Base-by-base conservation (phyloP, 2,888 invertebrate genomes). In the Drosophila parthenogenetica region DNA sequence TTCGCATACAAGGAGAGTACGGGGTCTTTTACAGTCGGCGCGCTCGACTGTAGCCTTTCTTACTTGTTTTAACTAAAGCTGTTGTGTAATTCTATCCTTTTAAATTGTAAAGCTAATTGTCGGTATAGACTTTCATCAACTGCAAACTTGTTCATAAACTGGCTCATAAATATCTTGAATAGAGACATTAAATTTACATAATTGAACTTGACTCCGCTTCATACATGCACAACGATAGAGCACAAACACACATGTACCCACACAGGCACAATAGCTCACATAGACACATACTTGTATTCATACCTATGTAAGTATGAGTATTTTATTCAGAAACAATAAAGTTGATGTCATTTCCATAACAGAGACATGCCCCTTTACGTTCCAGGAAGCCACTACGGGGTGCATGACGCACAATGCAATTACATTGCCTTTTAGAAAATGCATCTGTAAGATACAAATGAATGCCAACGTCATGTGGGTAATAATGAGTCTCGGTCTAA, bases 311-410 rank as follows among this genome's bases (percentile, higher is more conserved):
- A 10, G 37, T 59, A 43, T 19, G 35, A 43, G 53, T 43, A 67
- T 66, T 69, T 60, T 61, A 74, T 77, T 66, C 62, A 65, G 65
- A 81, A 78, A 79, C 79, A 81, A 79, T 81, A 75, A 75, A 69
- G 69, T 69, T 72, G 67, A 60, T 75, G 69, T 74, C 81, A 76
- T 72, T 76, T 65, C 51, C 64, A 67, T 58, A 51, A 66, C 11
- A 42, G 50, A 50, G 42, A 61, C 57, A 42, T 45, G 46, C n/a
- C 35, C 32, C 48, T 45, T 69, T 29, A 55, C 37, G 55, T 46
- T 46, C 37, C 40, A 40, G 19, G 29, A 29, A 53, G 42, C 39
- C 50, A 25, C 17, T 48, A 25, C 43, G 48, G 40, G 43, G 37
- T 39, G 16, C 13, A 14, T 22, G 75, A 46, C 51, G 25, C 59